Evolutionary conservation across 2,113 vertebrate species (phyloP).

Genomic region (Ptychochromis oligacanthus): DNA sequence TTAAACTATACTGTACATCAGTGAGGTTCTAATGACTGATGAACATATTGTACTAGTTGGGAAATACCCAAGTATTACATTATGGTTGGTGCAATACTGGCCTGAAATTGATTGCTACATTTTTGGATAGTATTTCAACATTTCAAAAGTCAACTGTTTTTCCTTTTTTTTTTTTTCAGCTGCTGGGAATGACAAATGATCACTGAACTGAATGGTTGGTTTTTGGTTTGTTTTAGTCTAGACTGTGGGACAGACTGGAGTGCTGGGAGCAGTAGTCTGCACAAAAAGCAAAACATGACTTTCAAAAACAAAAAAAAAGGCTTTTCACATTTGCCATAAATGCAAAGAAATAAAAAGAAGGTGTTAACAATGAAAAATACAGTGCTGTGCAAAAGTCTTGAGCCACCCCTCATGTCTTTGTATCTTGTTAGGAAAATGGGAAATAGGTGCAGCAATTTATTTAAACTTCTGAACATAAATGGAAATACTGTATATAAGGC

Average conservation of each 20-base stretch:
- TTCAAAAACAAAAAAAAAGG: background rate
- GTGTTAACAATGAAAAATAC: no score
- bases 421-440: no score
- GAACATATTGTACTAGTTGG: background rate
- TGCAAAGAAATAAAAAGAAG: background rate
- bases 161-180: no score
- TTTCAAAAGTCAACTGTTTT: rapidly evolving
- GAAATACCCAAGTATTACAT: background rate
- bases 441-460: no score
- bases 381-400: no score
- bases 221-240: background rate
- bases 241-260: background rate
- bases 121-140: background rate
- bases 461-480: no score
- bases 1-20: background rate
- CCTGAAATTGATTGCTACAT: background rate
- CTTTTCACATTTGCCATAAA: no score
- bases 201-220: background rate
- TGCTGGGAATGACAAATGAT: no score
- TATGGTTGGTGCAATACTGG: background rate
- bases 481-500: no score
- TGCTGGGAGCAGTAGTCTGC: background rate
- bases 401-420: no score
- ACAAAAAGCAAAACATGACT: background rate
- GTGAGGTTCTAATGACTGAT: background rate